Evolutionary conservation across 2,888 invertebrate species (phyloP).

Genomic region (Tipula lateralis): DNA sequence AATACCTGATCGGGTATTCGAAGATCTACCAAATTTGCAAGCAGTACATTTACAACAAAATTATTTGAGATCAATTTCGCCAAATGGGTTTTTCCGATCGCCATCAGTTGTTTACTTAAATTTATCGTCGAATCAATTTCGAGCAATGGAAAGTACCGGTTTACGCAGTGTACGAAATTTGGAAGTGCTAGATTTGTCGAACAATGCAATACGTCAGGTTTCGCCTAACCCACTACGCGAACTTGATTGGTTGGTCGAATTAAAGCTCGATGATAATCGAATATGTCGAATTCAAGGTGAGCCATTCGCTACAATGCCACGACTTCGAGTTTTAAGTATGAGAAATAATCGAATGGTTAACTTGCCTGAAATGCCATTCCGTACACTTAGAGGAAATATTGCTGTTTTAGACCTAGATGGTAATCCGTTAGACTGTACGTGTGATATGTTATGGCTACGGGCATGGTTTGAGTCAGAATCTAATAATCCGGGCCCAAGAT

Average conservation of each 20-base stretch:
- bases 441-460: constrained; percentile 76
- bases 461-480: constrained; percentile 74
- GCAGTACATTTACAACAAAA: constrained; percentile 76
- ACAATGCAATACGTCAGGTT: constrained; percentile 67
- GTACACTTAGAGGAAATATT: constrained; percentile 71
- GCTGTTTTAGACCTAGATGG: constrained; percentile 80
- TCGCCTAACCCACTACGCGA: constrained; percentile 63
- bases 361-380: constrained; percentile 68
- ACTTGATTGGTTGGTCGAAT: constrained; percentile 81
- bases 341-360: constrained; percentile 70
- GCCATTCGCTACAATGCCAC: constrained; percentile 78
- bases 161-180: constrained; percentile 67
- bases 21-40: constrained; percentile 61
- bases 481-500: constrained; percentile 64
- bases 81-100: constrained; percentile 70
- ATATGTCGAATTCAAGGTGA: constrained; percentile 75
- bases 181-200: constrained; percentile 79
- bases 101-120: constrained; percentile 76
- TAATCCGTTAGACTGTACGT: constrained; percentile 81
- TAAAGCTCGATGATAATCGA: constrained; percentile 78
- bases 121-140: constrained; percentile 74
- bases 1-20: constrained; percentile 70
- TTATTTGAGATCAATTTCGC: constrained; percentile 64
- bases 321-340: constrained; percentile 73
- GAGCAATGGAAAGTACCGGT: constrained; percentile 69